phyloP scores from a whole-genome alignment of 2,113 vertebrate species.

The Glaucomys volans region DNA sequence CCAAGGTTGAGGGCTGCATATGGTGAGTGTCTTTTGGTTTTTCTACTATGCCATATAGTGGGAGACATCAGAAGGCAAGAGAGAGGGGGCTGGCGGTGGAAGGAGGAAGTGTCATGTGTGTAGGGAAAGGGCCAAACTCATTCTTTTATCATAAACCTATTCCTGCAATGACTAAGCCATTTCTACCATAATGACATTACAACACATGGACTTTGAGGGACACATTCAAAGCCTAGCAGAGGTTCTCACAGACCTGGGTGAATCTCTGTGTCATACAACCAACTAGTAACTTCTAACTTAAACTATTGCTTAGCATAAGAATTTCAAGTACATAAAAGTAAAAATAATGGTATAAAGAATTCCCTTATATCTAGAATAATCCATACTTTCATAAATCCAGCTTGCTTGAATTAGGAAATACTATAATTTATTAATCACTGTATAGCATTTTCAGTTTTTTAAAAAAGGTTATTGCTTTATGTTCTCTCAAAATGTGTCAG shows the following conservation, averaged over 20 bases:
- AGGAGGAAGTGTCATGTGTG: background rate
- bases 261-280: background rate
- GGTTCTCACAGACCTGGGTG: background rate
- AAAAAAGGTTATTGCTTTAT: background rate
- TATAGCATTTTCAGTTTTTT: background rate
- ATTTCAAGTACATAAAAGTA: background rate
- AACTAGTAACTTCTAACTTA: background rate
- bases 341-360: background rate
- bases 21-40: background rate
- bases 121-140: background rate
- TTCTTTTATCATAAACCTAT: background rate
- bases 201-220: background rate
- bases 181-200: background rate
- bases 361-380: background rate
- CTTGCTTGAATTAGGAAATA: background rate
- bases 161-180: background rate
- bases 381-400: background rate
- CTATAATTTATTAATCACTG: conserved; percentile 7
- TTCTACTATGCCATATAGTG: background rate
- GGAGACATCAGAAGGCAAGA: too few relatives aligned
- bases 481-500: conserved; percentile 37
- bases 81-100: too few relatives aligned
- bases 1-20: background rate
- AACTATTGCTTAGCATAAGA: conserved; percentile 19
- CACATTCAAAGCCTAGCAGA: background rate